Percentiles rank a stretch among this genome's conserved stretches.
phyloP scores from a whole-genome alignment of 2,113 vertebrate genomes.

The Thalassarche chlororhynchos region DNA sequence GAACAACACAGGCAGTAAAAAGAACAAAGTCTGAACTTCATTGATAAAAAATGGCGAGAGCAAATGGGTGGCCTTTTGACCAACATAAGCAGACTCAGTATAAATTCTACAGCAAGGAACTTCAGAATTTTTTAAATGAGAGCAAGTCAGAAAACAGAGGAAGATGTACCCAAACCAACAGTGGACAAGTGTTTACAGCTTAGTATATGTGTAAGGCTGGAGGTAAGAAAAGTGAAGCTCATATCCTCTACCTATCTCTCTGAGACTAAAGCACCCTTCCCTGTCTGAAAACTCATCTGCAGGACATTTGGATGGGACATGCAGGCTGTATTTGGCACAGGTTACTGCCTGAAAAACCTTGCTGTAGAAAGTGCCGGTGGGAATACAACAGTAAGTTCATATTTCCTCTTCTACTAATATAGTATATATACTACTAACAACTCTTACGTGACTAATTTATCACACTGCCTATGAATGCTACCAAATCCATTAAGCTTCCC shows the following conservation, averaged over 20 bases:
- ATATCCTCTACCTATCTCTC: neutral
- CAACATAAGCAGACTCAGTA: neutral
- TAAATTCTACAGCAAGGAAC: neutral
- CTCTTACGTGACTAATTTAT: neutral
- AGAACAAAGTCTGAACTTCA: neutral
- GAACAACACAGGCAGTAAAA: neutral
- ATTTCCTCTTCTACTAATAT: neutral
- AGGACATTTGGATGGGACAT: neutral
- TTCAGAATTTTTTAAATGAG: neutral
- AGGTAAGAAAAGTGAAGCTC: neutral
- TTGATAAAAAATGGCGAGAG: neutral
- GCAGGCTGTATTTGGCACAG: neutral
- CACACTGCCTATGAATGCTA: neutral
- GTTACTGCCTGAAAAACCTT: neutral
- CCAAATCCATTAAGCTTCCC: neutral
- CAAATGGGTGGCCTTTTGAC: neutral
- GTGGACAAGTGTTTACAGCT: neutral
- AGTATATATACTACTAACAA: neutral
- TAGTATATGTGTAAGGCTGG: neutral
- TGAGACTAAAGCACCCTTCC: neutral
- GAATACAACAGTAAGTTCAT: neutral
- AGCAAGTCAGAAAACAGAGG: neutral
- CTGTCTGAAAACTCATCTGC: neutral
- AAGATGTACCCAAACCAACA: neutral
- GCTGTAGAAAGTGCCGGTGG: neutral